Conservation (phyloP, 1,140 invertebrate species). For the Diabrotica undecimpunctata region DNA sequence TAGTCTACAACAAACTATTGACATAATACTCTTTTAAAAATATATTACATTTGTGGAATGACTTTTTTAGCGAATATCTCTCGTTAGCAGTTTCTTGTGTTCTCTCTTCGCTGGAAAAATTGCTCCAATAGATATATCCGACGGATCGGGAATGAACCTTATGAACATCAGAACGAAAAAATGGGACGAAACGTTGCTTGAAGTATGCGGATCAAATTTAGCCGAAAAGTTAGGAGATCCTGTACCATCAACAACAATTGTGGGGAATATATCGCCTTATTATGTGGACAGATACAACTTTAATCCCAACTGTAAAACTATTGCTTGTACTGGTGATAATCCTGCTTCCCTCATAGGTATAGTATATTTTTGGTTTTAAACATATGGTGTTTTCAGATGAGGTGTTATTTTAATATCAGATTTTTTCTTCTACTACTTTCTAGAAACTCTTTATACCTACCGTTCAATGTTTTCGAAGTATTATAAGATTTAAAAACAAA, state of each 20-base stretch:
- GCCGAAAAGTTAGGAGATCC: constrained; percentile 66
- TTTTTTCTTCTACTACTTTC: no score
- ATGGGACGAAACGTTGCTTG: constrained; percentile 74
- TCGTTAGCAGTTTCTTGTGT: constrained; percentile 89
- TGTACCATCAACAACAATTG: constrained; percentile 62
- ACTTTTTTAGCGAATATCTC: constrained; percentile 73
- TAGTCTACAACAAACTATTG: no score
- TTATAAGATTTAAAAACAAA: no score
- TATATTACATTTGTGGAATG: no score
- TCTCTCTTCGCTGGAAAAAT: constrained; percentile 86
- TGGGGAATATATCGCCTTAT: constrained; percentile 75
- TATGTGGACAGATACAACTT: constrained; percentile 85
- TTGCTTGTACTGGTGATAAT: constrained; percentile 94
- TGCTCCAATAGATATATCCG: constrained; percentile 86
- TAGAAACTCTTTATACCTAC: no score
- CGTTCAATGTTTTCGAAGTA: no score
- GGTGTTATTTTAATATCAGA: no score
- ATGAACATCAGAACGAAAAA: constrained; percentile 76
- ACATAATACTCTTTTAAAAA: no score
- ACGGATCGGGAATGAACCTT: constrained; percentile 96
- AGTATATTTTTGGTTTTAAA: no score
- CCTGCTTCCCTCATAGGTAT: constrained; percentile 76
- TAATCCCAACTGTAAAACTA: constrained; percentile 69
- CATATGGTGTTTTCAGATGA: no score
- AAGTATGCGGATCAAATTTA: constrained; percentile 70